Evolutionary conservation across 2,113 vertebrate species (phyloP), one percentile per base, ranked within the genome.

Genomic region (Setophaga kirtlandii): DNA sequence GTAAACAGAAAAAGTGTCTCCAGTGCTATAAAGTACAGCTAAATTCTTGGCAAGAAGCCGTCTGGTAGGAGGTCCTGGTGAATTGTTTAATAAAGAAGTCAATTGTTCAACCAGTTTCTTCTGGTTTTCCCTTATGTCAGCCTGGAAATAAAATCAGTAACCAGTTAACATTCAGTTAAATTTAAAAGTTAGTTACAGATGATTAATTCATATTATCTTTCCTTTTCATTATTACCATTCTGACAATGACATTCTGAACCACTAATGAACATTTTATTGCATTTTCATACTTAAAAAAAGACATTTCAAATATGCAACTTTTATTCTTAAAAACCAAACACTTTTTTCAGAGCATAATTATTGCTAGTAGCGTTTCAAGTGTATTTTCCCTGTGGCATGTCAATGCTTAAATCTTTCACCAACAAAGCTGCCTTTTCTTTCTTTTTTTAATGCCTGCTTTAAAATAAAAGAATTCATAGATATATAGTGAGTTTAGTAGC

Each of bases 31-130:
- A n/a, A 99, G 97, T 89, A 99, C 89, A 52, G 98, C 98, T 83
- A 99, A 92, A 95, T 99, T 99, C 89, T 99, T 97, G 83, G 99
- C 99, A 92, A 99, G 89, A 56, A 99, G 98, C 84, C 98, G 97
- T 59, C 99, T 99, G 46, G 98, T 98, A 56, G 99, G 98, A 56
- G 99, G 98, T n/a, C 99, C 99, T 10, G 99, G 99, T 35, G 99
- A 98, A 81, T 97, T 98, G 56, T 96, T 98, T 97, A 99, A 97
- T 94, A 99, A 94, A 74, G 83, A 97, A 8, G 97, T 97, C 86
- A 99, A 97, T 90, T 99, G 99, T 37, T 99, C 98, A 67, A 98
- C 97, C 63, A 99, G 97, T 31, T 97, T 98, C 91, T 98, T 99
- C 98, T 99, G 99, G 64, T 99, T 99, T 96, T 98, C 98, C 80